Base-by-base conservation (phyloP, 37 sponge, comb jelly and placozoan species). In the Agelas oroides region DNA sequence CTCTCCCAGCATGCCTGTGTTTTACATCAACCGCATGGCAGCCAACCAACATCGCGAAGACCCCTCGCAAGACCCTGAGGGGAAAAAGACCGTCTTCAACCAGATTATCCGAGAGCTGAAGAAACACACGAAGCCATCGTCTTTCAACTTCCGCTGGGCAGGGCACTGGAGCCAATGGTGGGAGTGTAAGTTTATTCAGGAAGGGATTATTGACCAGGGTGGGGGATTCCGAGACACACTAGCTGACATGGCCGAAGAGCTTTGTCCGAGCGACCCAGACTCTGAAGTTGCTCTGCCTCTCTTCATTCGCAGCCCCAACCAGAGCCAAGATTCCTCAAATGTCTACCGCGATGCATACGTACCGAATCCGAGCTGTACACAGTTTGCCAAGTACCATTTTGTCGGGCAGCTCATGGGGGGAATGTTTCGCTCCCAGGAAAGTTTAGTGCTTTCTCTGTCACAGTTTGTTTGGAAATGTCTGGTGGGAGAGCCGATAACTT, bases 141-240 rank as follows among this genome's bases (percentile, higher is more conserved):
- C 24, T 23, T 95, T 80, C 83, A 86, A 88, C 77, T 89, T 84
- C 82, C 73, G 93, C 32, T 92, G 93, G 91, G 87, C 96, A 1
- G 85, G 91, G 0, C 87, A 82, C 27, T 83, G 74, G 82, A 68
- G 41, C 12, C 97, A 97, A 69, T 97, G 97, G 97, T 97, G 97
- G 97, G 97, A 97, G 82, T 88, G 91, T 61, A 95, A 95, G 80
- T 95, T 97, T 62, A 70, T 62, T 23, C 80, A 80, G 24, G 97
- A 97, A 61, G 95, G 95, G 30, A 90, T 95, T 76, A 95, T 97
- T 32, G 97, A 97, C 58, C 97, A 97, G 76, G 97, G 96, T 65
- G 97, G 97, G 53, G 97, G 93, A 0, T 97, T 97, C 71, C 69
- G 97, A 59, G 97, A 97, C 59, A 71, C 95, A n/a, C 61, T 97